phyloP scores from a whole-genome alignment of 1,140 invertebrate species.

The Drosophila ananassae region DNA sequence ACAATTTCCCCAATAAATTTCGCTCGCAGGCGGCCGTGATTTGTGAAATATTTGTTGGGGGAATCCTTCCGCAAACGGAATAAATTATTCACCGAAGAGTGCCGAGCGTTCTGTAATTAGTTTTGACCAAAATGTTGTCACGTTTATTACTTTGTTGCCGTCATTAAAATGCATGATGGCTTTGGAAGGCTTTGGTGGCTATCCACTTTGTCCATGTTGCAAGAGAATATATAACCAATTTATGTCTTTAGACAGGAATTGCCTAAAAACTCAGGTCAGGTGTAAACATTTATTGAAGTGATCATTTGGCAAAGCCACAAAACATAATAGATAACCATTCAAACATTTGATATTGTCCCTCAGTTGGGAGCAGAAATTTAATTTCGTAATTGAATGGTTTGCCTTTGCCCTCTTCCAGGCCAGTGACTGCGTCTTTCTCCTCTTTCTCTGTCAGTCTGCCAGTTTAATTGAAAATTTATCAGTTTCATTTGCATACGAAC shows the following conservation, averaged over 20 bases:
- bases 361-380: conserved; percentile 50
- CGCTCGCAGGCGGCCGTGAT: conserved; percentile 20
- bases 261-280: too few species aligned
- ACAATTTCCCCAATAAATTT: conserved; percentile 49
- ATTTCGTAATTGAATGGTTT: conserved; percentile 74
- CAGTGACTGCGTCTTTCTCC: conserved; percentile 22
- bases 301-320: conserved; percentile 3
- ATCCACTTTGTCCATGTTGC: too few species aligned
- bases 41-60: conserved; percentile 23
- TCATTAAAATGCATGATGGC: not conserved
- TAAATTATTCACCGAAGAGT: conserved; percentile 34
- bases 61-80: conserved; percentile 23
- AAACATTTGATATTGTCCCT: conserved; percentile 44
- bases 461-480: conserved; percentile 81
- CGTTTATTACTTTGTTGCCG: conserved; percentile 7
- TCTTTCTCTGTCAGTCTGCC: conserved; percentile 26
- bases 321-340: conserved; percentile 14
- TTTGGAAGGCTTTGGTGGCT: not conserved
- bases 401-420: conserved; percentile 13
- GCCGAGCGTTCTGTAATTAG: conserved; percentile 1
- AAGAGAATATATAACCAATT: too few species aligned
- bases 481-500: conserved; percentile 74
- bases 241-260: too few species aligned
- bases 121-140: conserved; percentile 12
- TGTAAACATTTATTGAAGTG: too few species aligned